Base-by-base conservation (phyloP, 2,797 vertebrate species). In the Microtus californicus region DNA sequence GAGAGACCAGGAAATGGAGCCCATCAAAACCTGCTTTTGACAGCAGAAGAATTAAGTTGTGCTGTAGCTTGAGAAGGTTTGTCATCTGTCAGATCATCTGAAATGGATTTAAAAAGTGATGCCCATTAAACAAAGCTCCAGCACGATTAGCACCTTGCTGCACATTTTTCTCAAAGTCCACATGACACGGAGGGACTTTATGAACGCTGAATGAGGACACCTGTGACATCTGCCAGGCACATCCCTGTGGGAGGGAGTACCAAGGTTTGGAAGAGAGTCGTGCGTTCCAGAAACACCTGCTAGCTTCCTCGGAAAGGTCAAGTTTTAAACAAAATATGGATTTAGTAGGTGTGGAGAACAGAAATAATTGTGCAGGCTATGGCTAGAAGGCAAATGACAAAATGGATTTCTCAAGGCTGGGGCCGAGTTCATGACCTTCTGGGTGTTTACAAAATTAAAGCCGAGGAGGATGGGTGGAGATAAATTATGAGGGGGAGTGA, bases 371-470 rank as follows among this genome's bases (percentile, higher is more conserved):
- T 45, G 25, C 23, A 91, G 80, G 31, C 63, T 83, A 2, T 86
- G n/a, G 10, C 17, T 87, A 76, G 29, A n/a, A 89, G 45, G 95
- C 65, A 73, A 87, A 71, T 48, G 54, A 48, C 85, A 73, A n/a
- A 59, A n/a, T 61, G 69, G 65, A 48, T 94, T 93, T 95, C 73
- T 97, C 27, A 91, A 34, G 71, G 85, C 40, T 92, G 67, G 54
- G 34, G 45, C 73, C 59, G 82, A 94, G 25, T 56, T 90, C 56
- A 48, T 51, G 51, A 80, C 61, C 25, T 21, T 94, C 17, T 74
- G 54, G 45, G 37, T 82, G 37, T 63, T 78, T 63, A n/a, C 12
- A 74, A 74, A 94, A 67, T 43, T n/a, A 73, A 76, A 95, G 11
- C 4, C 31, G 37, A 31, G 91, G 43, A 85, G 7, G 34, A 82